phyloP scores from a whole-genome alignment of 2,888 invertebrate genomes.

The Ormyrus nitidulus region DNA sequence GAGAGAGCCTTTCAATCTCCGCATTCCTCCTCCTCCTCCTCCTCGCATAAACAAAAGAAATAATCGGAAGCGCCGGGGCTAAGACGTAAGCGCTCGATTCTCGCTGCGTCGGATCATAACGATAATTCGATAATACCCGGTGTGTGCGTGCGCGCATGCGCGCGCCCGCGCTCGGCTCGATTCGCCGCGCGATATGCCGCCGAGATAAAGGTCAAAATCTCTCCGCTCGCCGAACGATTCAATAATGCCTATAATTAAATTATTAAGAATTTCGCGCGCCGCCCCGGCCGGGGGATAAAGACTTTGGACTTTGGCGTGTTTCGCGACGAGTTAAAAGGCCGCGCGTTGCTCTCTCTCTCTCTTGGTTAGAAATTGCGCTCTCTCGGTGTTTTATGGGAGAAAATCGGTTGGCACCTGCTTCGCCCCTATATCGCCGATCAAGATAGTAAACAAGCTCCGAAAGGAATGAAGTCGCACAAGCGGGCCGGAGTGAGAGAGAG shows the following conservation, averaged over 20 bases:
- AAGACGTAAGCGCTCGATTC: conserved; percentile 24
- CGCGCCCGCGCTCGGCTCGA: conserved; percentile 36
- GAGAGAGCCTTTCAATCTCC: conserved; percentile 51
- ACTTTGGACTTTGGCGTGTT: conserved; percentile 15
- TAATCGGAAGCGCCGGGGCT: conserved; percentile 52
- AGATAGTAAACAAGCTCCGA: conserved; percentile 50
- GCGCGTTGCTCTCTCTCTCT: background rate
- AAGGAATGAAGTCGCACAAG: conserved; percentile 12
- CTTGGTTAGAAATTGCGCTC: conserved; percentile 22
- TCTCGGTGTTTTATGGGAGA: conserved; percentile 27
- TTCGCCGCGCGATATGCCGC: conserved; percentile 54
- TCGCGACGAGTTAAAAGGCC: background rate
- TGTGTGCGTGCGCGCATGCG: conserved; percentile 3
- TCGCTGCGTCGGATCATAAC: conserved; percentile 51
- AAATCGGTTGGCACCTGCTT: conserved; percentile 55
- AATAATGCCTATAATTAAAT: conserved; percentile 56
- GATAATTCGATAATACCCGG: conserved; percentile 57
- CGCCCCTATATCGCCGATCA: conserved; percentile 54
- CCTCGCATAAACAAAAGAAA: conserved; percentile 48
- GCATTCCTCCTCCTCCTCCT: conserved; percentile 1
- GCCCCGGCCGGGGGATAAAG: conserved; percentile 21
- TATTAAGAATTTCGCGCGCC: conserved; percentile 50
- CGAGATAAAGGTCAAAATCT: conserved; percentile 50
- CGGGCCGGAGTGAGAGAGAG: background rate
- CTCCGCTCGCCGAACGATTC: conserved; percentile 30